phyloP scores from a whole-genome alignment of 2,888 invertebrate species.

The Cancer borealis region DNA sequence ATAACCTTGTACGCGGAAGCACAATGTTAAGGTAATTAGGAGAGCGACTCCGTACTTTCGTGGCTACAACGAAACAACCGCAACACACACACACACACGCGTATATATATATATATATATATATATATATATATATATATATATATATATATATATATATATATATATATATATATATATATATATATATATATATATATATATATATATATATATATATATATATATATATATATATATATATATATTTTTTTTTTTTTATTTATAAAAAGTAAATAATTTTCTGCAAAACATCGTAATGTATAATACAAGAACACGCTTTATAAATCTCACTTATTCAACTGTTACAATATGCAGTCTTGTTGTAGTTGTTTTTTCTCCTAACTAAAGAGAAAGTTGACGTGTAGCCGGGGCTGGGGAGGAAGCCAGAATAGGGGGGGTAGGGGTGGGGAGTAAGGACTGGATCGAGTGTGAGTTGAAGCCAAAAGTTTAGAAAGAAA shows the following conservation, averaged over 20 bases:
- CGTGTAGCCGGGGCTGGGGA: neutral
- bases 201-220: too few relatives aligned
- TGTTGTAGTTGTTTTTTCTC: neutral
- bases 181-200: too few relatives aligned
- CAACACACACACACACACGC: slow-evolving; percentile 40
- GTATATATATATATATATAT: slow-evolving; percentile 54
- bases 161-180: too few relatives aligned
- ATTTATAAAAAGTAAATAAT: neutral
- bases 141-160: slow-evolving; percentile 4
- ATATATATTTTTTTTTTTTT: too few relatives aligned
- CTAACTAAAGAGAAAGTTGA: neutral
- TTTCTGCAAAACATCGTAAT: neutral
- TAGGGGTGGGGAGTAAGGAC: neutral
- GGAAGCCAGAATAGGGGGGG: neutral
- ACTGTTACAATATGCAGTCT: neutral
- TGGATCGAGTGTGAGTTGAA: neutral
- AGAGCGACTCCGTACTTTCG: too few relatives aligned
- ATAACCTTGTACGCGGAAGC: neutral
- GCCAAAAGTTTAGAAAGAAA: neutral
- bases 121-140: slow-evolving; percentile 49
- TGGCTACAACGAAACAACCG: too few relatives aligned
- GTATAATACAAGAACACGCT: neutral
- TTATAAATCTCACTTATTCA: neutral
- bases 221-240: too few relatives aligned
- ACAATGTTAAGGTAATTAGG: neutral